Percentiles rank a stretch among this genome's conserved stretches.
These are phyloP conservation scores for Drosophila bipectinata DNA, from an alignment of 1,140 invertebrate species.

Conservation along the genomic window DNA sequence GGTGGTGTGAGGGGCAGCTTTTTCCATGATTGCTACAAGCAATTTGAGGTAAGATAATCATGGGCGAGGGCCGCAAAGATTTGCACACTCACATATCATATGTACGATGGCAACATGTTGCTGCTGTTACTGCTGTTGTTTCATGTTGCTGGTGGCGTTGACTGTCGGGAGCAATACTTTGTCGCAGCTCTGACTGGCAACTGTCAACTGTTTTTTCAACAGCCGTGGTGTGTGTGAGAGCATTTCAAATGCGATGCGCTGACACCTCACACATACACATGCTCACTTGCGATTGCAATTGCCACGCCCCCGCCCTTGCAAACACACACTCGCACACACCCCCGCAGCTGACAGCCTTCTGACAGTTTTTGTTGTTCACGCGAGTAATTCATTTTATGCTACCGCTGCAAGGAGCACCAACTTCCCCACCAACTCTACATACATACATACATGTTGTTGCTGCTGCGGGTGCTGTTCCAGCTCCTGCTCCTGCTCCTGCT, in stretches of 20 bases:
- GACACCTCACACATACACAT: constrained; percentile 58
- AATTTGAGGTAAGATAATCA: constrained; percentile 81
- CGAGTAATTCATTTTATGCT: constrained; percentile 83
- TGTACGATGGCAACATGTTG: constrained; percentile 62
- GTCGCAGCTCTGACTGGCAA: constrained; percentile 64
- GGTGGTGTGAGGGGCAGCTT: constrained; percentile 22
- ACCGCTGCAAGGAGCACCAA: constrained; percentile 54
- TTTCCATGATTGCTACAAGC: constrained; percentile 77
- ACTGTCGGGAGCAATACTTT: constrained; percentile 58
- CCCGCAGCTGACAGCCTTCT: constrained; percentile 78
- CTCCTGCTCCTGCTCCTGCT: constrained; percentile 33
- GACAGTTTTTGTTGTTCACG: constrained; percentile 84
- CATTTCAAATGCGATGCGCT: constrained; percentile 76
- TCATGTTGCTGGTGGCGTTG: constrained; percentile 37
- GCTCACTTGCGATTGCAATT: constrained; percentile 42
- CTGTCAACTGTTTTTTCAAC: constrained; percentile 66
- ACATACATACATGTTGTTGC: not conserved
- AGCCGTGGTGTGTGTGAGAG: constrained; percentile 31
- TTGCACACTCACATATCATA: constrained; percentile 33
- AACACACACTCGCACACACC: constrained; percentile 19
- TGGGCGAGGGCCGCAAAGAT: constrained; percentile 45
- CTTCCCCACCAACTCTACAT: constrained; percentile 13
- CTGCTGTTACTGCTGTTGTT: constrained; percentile 9
- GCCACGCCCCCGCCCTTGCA: constrained; percentile 8
- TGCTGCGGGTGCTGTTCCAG: constrained; percentile 39